Evolutionary conservation across 2,113 vertebrate genomes (phyloP), one percentile per base, ranked within the genome.

Genomic region (Henicopernis longicauda): DNA sequence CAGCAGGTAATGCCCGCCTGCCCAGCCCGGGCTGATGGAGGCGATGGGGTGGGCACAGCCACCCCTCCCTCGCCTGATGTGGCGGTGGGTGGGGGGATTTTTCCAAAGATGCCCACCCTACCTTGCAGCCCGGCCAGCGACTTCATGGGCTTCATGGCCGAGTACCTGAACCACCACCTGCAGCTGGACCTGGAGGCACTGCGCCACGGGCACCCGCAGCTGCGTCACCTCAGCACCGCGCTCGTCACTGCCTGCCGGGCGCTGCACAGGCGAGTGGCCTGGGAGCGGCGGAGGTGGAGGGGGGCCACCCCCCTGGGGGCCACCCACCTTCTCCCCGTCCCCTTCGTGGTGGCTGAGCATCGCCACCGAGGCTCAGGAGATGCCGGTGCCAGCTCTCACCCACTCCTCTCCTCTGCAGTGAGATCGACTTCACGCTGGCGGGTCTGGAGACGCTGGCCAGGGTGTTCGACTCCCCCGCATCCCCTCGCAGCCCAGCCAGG

Each of bases 381-480:
- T 21, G 25, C 13, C 55, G 10, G 7, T 0, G 0, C 7, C 2
- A 2, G 10, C 63, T 42, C 55, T 78, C 45, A 11, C 47, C 59
- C 0, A 0, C 67, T 93, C 13, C 22, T 87, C 81, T 34, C 72
- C 81, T 59, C 55, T 42, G 74, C 98, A 99, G 99, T 74, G 98
- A 99, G 97, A 98, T 99, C 19, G 98, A 99, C 95, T 96, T 97
- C 95, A 99, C 98, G 2, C 97, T 99, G 81, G 98, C 97, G 2
- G 98, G 98, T 87, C 97, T 99, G 96, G 99, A 99, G 97, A 98
- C 97, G 2, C 96, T 99, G 96, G 98, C 98, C 57, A 98, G 98
- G 80, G 98, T 99, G 54, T 99, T 99, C 2, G 98, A 98, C 32
- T 96, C 98, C 72, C 98, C 98, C 0, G 78, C 21, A n/a, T 98